Evolutionary conservation across 2,113 vertebrate genomes (phyloP).

Genomic region (Mesoclemmys tuberculata): DNA sequence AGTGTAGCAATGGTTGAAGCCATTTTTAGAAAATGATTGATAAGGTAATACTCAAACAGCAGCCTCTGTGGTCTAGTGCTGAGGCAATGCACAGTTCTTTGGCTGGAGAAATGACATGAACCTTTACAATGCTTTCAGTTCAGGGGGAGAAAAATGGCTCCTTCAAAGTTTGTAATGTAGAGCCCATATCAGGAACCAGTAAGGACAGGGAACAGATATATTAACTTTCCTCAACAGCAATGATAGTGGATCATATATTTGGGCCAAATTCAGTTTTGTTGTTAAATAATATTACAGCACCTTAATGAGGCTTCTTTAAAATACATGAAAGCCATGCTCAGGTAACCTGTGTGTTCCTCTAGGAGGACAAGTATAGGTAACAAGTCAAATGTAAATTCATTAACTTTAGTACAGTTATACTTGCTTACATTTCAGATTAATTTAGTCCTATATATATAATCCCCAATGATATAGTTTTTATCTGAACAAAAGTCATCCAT

Average conservation of each 20-base stretch:
- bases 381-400: too few relatives aligned
- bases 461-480: not conserved
- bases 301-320: not conserved
- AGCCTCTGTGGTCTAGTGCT: not conserved
- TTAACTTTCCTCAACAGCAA: not conserved
- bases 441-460: not conserved
- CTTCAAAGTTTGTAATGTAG: not conserved
- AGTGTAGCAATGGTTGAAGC: not conserved
- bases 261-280: not conserved
- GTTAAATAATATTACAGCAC: not conserved
- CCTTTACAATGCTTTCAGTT: constrained; percentile 2
- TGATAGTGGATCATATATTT: not conserved
- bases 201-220: not conserved
- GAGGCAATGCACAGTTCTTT: not conserved
- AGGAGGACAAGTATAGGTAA: not conserved
- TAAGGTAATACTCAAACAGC: constrained; percentile 30
- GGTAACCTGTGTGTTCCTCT: not conserved
- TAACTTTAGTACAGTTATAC: too few relatives aligned
- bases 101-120: not conserved
- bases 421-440: not conserved
- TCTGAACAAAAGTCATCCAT: not conserved
- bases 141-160: not conserved
- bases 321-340: not conserved
- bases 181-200: accelerated
- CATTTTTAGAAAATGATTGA: constrained; percentile 48